phyloP scores from a whole-genome alignment of 2,888 invertebrate species.

The Orchesella flavescens region DNA sequence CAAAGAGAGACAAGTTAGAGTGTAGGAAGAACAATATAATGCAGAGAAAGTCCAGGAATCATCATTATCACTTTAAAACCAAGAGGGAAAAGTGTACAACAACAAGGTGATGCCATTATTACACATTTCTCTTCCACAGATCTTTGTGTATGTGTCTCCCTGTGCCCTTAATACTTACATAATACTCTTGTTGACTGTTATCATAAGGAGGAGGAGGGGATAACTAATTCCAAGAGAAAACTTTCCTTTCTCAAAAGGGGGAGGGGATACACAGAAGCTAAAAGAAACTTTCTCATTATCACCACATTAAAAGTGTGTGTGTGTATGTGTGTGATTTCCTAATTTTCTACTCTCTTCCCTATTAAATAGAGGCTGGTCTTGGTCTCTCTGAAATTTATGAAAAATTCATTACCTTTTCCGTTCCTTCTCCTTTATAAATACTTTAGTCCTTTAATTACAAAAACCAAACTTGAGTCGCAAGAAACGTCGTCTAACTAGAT shows the following conservation, averaged over 20 bases:
- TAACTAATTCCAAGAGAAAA: not conserved
- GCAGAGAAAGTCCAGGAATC: not conserved
- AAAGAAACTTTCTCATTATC: slow-evolving; percentile 10
- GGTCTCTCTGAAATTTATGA: not conserved
- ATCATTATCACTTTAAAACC: too few relatives aligned
- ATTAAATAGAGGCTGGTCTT: not conserved
- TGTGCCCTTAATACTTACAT: too few relatives aligned
- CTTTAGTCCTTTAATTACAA: not conserved
- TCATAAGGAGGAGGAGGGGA: too few relatives aligned
- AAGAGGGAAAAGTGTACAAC: too few relatives aligned
- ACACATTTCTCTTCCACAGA: not conserved
- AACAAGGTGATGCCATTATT: not conserved
- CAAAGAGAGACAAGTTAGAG: not conserved
- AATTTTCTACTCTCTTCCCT: not conserved
- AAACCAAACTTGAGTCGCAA: too few relatives aligned
- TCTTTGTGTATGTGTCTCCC: too few relatives aligned
- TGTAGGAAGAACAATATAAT: not conserved
- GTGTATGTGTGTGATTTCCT: not conserved
- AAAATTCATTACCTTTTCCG: not conserved
- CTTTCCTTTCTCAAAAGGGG: not conserved
- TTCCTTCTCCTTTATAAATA: not conserved
- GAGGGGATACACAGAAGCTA: not conserved
- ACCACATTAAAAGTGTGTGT: slow-evolving; percentile 10
- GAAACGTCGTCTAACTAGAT: not conserved
- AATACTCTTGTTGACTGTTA: too few relatives aligned